Base-by-base conservation (phyloP, 2,888 invertebrate genomes). In the Scaeva pyrastri region DNA sequence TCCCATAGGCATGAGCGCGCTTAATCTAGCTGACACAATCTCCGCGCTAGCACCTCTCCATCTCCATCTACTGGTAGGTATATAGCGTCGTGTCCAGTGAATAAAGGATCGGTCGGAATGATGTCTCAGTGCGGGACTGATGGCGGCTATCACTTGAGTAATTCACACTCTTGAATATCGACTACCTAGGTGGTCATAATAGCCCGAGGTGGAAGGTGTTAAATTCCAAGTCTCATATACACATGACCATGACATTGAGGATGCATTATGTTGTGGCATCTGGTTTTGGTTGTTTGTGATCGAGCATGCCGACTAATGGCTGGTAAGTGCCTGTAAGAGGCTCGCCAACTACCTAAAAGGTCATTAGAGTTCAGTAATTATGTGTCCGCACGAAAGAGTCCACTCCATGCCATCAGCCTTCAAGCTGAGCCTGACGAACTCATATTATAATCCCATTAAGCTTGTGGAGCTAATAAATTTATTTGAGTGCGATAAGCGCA, bases 401-500 rank as follows among this genome's bases (percentile, higher is more conserved):
- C 10, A 45, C 45, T 19, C 31, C 7, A 26, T n/a, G 12, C 39
- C 36, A 31, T 52, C 26, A 64, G 74, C 74, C 71, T 79, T n/a
- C 43, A 26, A 56, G 80, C 55, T 43, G 31, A 39, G 56, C 43
- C 31, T 71, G 76, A 71, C 16, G 73, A 70, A 72, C 77, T 74
- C 86, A 70, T 86, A 86, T 86, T 86, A 86, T 78, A 86, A 86
- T 86, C 82, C 82, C 86, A 86, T 86, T 82, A 86, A 76, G 66
- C 64, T 75, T 71, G 73, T 43, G 64, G 50, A 58, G 45, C 82
- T 82, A 82, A 78, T 78, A 86, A 82, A 86, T 86, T 86, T 86
- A 82, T 86, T 86, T 78, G 74, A 70, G 74, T 58, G 58, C 71
- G 82, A 86, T 82, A 86, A 76, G 73, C 75, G 48, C 85, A 60